phyloP scores from a whole-genome alignment of 2,797 vertebrate species.

The Catostomus latipinnis region DNA sequence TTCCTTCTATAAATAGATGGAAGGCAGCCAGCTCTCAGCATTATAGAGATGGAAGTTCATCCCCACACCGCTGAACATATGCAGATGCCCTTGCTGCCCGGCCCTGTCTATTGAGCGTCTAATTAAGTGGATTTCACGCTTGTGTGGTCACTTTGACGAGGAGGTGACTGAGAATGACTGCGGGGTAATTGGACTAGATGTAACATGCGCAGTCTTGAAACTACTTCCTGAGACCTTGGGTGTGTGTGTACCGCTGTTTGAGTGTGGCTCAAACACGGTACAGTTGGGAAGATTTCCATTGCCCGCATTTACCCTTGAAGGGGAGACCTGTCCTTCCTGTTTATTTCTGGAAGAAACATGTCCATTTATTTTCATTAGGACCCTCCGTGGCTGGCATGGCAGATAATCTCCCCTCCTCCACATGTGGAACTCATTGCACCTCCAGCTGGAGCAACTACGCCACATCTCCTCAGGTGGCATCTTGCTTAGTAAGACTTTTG shows the following conservation, averaged over 20 bases:
- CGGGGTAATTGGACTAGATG: constrained; percentile 53
- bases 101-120: constrained; percentile 54
- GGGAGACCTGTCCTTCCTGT: constrained; percentile 29
- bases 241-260: constrained; percentile 18
- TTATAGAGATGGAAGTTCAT: background rate
- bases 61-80: constrained; percentile 27
- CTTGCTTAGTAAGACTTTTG: background rate
- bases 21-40: background rate
- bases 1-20: constrained; percentile 1
- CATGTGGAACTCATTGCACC: constrained; percentile 17
- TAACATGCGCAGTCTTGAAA: constrained; percentile 35
- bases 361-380: constrained; percentile 64
- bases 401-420: constrained; percentile 36
- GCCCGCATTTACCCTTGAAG: constrained; percentile 58
- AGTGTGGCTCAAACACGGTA: constrained; percentile 12
- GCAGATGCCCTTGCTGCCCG: constrained; percentile 48
- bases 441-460: constrained; percentile 30
- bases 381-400: constrained; percentile 58
- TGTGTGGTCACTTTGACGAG: constrained; percentile 59
- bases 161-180: constrained; percentile 55
- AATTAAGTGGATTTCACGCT: constrained; percentile 61
- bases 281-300: constrained; percentile 58
- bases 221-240: constrained; percentile 28
- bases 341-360: constrained; percentile 44
- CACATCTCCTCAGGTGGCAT: constrained; percentile 29